Base-by-base conservation (phyloP, 2,888 invertebrate genomes). In the Abrostola tripartita region DNA sequence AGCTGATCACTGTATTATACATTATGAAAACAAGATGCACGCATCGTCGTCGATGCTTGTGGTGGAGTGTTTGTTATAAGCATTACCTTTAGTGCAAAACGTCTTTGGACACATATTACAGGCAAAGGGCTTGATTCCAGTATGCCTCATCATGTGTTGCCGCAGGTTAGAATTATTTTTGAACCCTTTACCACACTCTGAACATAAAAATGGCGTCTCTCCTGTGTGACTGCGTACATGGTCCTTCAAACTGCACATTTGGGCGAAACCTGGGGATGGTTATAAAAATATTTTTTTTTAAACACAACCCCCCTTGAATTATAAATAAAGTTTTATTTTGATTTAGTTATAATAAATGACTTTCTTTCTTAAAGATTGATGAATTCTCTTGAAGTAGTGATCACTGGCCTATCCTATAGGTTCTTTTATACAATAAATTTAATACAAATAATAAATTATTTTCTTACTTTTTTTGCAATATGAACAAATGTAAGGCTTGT, bases 31-130 rank as follows among this genome's bases (percentile, higher is more conserved):
- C n/a, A n/a, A n/a, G n/a, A n/a, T n/a, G n/a, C n/a, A n/a, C n/a
- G n/a, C n/a, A n/a, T n/a, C n/a, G n/a, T n/a, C n/a, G n/a, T n/a
- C n/a, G n/a, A n/a, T n/a, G n/a, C n/a, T n/a, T n/a, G n/a, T n/a
- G n/a, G n/a, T n/a, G n/a, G n/a, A n/a, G n/a, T n/a, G n/a, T n/a
- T n/a, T n/a, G n/a, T n/a, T n/a, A n/a, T n/a, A n/a, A n/a, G n/a
- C n/a, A n/a, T n/a, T 87, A 92, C 95, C 95, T 90, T 95, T 94
- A 65, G 95, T 95, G 52, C 92, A 91, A 73, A 96, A 96, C 5
- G 90, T 88, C 79, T 95, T 95, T 0, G 96, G 96, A 65, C 96
- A 96, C 52, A 95, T 88, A 37, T 90, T 89, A 73, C 96, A 96
- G 0, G 93, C 82, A 66, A 90, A 95, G 0, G 95, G 93, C 69